These are phyloP conservation scores for Empidonax traillii DNA, from an alignment of 2,113 vertebrate genomes.

Conservation along the genomic window DNA sequence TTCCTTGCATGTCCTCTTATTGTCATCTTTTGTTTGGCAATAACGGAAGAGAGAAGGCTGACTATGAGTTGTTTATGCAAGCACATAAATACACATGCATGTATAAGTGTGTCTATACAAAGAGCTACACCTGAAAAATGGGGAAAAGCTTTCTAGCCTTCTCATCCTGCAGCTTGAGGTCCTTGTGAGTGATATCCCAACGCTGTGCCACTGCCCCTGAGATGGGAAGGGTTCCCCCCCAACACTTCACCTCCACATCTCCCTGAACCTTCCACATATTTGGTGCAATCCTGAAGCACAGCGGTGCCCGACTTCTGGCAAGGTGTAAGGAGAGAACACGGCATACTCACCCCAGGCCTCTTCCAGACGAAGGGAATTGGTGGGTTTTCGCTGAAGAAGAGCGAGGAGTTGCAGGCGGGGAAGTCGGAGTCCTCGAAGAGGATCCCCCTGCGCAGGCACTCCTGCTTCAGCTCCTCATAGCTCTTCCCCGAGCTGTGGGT, in stretches of 20 bases:
- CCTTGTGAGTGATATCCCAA: not conserved
- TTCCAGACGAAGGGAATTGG: constrained; percentile 88
- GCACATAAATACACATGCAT: not conserved
- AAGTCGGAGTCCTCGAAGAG: constrained; percentile 92
- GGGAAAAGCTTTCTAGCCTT: not conserved
- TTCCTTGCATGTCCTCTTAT: not conserved
- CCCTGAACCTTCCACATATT: rapidly evolving
- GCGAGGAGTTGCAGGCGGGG: constrained; percentile 77
- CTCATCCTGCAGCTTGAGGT: not conserved
- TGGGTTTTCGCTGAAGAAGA: constrained; percentile 87
- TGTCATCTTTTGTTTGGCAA: not conserved
- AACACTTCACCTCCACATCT: rapidly evolving
- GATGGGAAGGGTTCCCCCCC: not conserved
- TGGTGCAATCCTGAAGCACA: not conserved
- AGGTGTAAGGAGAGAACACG: rapidly evolving
- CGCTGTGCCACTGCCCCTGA: rapidly evolving
- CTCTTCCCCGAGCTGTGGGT: constrained; percentile 78
- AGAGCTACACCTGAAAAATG: rapidly evolving
- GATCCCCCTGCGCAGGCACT: constrained; percentile 72
- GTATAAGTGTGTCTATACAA: not conserved
- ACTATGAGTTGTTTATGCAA: not conserved
- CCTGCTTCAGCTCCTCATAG: constrained; percentile 80
- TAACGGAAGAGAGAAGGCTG: not conserved
- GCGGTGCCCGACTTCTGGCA: rapidly evolving
- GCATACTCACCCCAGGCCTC: constrained; percentile 82